Base-by-base conservation (phyloP, 2,797 vertebrate species). In the Falco naumanni region DNA sequence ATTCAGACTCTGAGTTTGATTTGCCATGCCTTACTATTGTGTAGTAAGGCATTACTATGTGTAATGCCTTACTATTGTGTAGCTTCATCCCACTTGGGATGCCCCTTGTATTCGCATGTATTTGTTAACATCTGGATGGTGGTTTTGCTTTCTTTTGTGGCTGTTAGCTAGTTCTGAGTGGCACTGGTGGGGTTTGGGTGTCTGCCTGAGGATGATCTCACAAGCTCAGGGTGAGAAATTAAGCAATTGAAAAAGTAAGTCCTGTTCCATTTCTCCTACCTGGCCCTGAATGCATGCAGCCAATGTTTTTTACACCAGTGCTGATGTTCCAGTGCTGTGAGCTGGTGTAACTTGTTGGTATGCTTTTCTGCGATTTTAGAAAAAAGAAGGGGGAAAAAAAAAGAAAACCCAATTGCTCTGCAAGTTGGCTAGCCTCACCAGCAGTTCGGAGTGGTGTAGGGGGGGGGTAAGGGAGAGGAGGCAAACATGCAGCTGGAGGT, bases 171-270 rank as follows among this genome's bases (percentile, higher is more conserved):
- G 24, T 19, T 66, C 33, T 19, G 45, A 65, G 59, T 29, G 4
- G 59, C 5, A 3, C 45, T 47, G 29, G 16, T 26, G 74, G n/a
- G 16, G 17, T 34, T 34, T 3, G 3, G 60, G 21, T 56, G 37
- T 37, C 60, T 8, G 0, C 12, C 51, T 1, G 21, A 9, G 43
- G 1, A 1, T 21, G 51, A 26, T 20, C n/a, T 26, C 25, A 7
- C 39, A 34, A 48, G 50, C 66, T 71, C 28, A 11, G 50, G 87
- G 10, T 14, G 57, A 65, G 59, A 26, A 41, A 77, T 50, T 2
- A 16, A 64, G 50, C 22, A 5, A 20, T 5, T 43, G 26, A 19
- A 43, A 31, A 63, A 34, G 13, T 43, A 25, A 51, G 12, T 29
- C 34, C 53, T 39, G 28, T 31, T n/a, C 47, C 25, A 0, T 19